These are phyloP conservation scores for Pseudachorutes palmiensis DNA, from an alignment of 1,140 invertebrate species.

Conservation along the genomic window DNA sequence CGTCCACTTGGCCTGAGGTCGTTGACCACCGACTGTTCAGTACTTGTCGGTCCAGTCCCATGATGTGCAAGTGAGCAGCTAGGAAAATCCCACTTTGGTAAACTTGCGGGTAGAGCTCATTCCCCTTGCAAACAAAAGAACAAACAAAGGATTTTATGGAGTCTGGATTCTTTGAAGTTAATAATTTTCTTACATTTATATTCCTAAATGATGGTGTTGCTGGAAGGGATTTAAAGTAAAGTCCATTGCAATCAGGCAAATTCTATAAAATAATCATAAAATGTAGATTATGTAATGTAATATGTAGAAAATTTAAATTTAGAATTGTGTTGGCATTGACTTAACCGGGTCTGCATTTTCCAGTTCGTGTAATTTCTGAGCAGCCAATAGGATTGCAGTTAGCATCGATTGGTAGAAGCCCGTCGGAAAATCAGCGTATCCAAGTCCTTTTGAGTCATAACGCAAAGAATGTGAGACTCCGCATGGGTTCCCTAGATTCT, in stretches of 20 bases:
- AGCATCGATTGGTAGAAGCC: conserved; percentile 26
- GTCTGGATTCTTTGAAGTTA: background rate
- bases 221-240: conserved; percentile 21
- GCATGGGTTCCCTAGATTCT: conserved; percentile 24
- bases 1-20: conserved; percentile 6
- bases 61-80: conserved; percentile 27
- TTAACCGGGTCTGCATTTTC: conserved; percentile 22
- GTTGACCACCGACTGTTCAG: background rate
- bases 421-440: background rate
- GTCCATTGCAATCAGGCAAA: conserved; percentile 23
- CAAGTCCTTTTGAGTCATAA: background rate
- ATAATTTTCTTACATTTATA: conserved; percentile 19
- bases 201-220: conserved; percentile 11
- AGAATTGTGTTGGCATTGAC: background rate
- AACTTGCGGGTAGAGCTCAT: background rate
- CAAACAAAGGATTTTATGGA: background rate
- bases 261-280: conserved; percentile 11
- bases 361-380: conserved; percentile 4
- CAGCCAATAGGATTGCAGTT: background rate
- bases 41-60: conserved; percentile 24
- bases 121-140: background rate
- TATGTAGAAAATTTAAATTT: background rate
- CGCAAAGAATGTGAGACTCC: background rate
- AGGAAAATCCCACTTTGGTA: conserved; percentile 28
- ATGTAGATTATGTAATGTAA: background rate